These are phyloP conservation scores for Ferrisia virgata DNA, from an alignment of 2,888 invertebrate genomes.

Conservation along the genomic window DNA sequence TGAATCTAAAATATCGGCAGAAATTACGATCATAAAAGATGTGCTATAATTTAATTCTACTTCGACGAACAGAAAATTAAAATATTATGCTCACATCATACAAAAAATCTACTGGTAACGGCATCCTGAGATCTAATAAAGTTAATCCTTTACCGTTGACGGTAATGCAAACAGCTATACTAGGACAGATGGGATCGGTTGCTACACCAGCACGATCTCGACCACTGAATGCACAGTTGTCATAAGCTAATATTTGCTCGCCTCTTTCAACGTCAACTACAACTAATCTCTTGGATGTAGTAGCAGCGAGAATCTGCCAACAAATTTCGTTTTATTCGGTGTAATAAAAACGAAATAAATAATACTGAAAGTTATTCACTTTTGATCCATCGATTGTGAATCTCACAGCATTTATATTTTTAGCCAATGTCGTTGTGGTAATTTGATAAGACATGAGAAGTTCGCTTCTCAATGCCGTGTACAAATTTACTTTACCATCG, in stretches of 20 bases:
- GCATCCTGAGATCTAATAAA: slow-evolving; percentile 56
- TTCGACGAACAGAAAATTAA: not conserved
- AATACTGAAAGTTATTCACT: slow-evolving; percentile 50
- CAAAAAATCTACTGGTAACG: slow-evolving; percentile 56
- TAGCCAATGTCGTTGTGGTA: slow-evolving; percentile 54
- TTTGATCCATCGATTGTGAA: slow-evolving; percentile 56
- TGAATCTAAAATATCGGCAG: slow-evolving; percentile 55
- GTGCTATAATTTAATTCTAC: not conserved
- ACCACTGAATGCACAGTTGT: slow-evolving; percentile 56
- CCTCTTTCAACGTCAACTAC: slow-evolving; percentile 57
- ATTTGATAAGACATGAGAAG: slow-evolving; percentile 55
- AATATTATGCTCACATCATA: slow-evolving; percentile 54
- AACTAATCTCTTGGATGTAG: slow-evolving; percentile 55
- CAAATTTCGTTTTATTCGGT: not conserved
- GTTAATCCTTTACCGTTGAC: slow-evolving; percentile 57
- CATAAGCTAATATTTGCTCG: slow-evolving; percentile 55
- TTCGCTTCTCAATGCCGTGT: slow-evolving; percentile 55
- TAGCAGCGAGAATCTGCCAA: slow-evolving; percentile 55
- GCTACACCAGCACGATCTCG: slow-evolving; percentile 56
- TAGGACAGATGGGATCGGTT: slow-evolving; percentile 55
- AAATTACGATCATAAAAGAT: slow-evolving; percentile 21
- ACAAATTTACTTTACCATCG: slow-evolving; percentile 57
- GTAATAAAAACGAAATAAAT: not conserved
- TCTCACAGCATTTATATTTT: slow-evolving; percentile 55
- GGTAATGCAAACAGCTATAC: slow-evolving; percentile 56